A percentile compares a stretch with the other conserved stretches of the same genome.
phyloP scores from a whole-genome alignment of 2,888 invertebrate species.

The Bombylius discolor region DNA sequence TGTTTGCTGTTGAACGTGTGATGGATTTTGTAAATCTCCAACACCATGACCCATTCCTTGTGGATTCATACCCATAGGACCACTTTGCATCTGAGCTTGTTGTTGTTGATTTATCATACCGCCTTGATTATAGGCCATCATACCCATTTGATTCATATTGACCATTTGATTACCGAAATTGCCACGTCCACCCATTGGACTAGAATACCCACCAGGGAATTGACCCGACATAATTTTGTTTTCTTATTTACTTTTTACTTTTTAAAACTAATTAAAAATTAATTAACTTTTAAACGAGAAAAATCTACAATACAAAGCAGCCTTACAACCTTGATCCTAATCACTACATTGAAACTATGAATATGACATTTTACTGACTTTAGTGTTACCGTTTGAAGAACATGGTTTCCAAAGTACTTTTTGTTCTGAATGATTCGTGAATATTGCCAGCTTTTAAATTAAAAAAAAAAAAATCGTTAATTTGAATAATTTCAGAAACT shows the following conservation, averaged over 20 bases:
- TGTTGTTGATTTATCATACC: slow-evolving; percentile 17
- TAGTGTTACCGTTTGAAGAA: no score
- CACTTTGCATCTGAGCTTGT: slow-evolving; percentile 16
- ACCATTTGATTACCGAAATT: slow-evolving; percentile 23
- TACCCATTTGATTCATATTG: slow-evolving; percentile 19
- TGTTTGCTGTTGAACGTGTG: slow-evolving; percentile 15
- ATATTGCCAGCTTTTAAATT: no score
- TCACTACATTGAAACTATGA: no score
- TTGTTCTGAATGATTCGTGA: no score
- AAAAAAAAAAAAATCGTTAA: no score
- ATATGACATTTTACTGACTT: no score
- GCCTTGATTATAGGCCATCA: slow-evolving; percentile 19
- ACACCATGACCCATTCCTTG: slow-evolving; percentile 15
- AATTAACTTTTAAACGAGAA: no score
- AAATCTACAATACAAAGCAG: no score
- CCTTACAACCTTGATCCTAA: no score
- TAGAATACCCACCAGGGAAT: slow-evolving; percentile 25
- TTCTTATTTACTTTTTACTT: neutral
- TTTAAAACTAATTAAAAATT: no score
- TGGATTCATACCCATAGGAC: slow-evolving; percentile 6
- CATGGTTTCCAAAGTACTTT: no score
- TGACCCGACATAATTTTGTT: slow-evolving; percentile 22
- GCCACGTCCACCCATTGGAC: slow-evolving; percentile 22
- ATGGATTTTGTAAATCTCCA: slow-evolving; percentile 17
- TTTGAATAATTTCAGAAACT: no score